Base-by-base conservation (phyloP, 1,140 invertebrate genomes). In the Cydia splendana region DNA sequence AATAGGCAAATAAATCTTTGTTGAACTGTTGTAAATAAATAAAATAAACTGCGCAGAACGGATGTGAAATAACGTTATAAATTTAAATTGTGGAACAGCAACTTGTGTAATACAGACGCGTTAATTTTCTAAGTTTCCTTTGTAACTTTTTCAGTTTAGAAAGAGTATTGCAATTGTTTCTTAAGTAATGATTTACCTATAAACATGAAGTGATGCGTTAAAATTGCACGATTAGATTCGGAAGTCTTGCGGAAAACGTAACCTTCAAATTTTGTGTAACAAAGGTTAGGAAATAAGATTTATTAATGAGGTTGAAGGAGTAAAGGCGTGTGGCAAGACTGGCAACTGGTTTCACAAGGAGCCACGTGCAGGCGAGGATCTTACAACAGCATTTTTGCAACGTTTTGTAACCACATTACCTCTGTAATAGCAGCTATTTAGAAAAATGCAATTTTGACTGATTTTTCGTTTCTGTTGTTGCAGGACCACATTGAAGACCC, bases 401-500 rank as follows among this genome's bases (percentile, higher is more conserved):
- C 83, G 76, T 90, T 90, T 89, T 87, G 86, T 86, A 87, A 88
- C 79, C 78, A 80, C 80, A 82, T 81, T 79, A 84, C 74, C 34
- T n/a, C 74, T 15, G 45, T 51, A 75, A 75, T 75, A 18, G 45
- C 34, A 18, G 38, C 45, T 18, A 45, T 84, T 85, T 83, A 86
- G 81, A 88, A 81, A 82, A 88, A 78, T 84, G 86, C 85, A 87
- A 85, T 73, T 12, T 86, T 77, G 77, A 76, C 78, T 91, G 85
- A 91, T 82, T 84, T 87, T 79, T 84, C 74, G 18, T 89, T 87
- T 88, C 78, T 81, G 81, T 93, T 91, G 89, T 93, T 91, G 78
- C 91, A 94, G 93, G 91, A 87, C 86, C 88, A 91, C 85, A 86
- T 81, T 84, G 85, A 91, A 84, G 87, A 91, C 85, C 85, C 90